These are phyloP conservation scores for Dendrophyllia cribrosa DNA, from an alignment of 64 coral and sea anemone genomes.

Conservation along the genomic window DNA sequence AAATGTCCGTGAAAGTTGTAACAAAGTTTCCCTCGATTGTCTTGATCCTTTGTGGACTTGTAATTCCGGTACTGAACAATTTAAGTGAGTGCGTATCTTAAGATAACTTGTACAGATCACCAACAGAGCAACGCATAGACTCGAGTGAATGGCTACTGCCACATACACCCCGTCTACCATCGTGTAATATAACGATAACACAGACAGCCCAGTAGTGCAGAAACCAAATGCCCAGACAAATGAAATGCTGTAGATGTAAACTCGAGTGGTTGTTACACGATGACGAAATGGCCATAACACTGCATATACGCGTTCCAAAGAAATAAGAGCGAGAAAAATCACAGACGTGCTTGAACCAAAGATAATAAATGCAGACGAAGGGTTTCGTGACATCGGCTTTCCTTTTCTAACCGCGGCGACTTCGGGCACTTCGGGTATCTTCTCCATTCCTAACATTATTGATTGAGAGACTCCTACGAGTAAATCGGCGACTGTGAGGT, in stretches of 20 bases:
- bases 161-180: neutral
- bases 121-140: neutral
- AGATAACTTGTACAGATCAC: constrained; percentile 3
- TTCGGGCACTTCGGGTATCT: neutral
- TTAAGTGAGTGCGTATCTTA: neutral
- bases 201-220: neutral
- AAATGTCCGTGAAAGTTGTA: neutral
- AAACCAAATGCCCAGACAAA: neutral
- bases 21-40: neutral
- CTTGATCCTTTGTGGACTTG: neutral
- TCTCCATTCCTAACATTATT: neutral
- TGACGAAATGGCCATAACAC: neutral
- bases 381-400: neutral
- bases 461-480: neutral
- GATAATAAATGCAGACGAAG: neutral
- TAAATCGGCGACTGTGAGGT: neutral
- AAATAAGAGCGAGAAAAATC: constrained; percentile 1
- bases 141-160: neutral
- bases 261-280: neutral
- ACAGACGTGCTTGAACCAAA: neutral
- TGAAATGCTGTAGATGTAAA: neutral
- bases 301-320: neutral
- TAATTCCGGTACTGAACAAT: neutral
- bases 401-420: too few relatives aligned
- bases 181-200: neutral